phyloP scores from a whole-genome alignment of 2,113 vertebrate genomes.

The Cairina moschata region DNA sequence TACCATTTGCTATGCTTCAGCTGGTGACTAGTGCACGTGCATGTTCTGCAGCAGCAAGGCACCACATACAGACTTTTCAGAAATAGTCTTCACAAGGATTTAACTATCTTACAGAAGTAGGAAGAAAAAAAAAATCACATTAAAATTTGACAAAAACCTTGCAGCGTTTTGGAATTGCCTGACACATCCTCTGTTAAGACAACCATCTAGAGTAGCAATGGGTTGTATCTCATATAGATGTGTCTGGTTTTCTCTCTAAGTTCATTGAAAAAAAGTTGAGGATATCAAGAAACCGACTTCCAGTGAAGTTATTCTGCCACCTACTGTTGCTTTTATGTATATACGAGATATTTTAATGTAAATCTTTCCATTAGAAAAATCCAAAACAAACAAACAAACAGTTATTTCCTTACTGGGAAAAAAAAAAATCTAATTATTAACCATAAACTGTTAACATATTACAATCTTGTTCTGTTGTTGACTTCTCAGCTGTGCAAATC shows the following conservation, averaged over 20 bases:
- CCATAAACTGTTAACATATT: background rate
- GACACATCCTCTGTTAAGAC: slow-evolving; percentile 59
- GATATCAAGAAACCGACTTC: background rate
- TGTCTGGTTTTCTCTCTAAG: slow-evolving; percentile 40
- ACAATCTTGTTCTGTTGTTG: background rate
- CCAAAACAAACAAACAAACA: background rate
- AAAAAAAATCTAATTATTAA: background rate
- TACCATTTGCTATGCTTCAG: background rate
- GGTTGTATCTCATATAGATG: slow-evolving; percentile 28
- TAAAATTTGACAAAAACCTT: slow-evolving; percentile 46
- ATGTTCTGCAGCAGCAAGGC: background rate
- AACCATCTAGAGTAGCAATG: slow-evolving; percentile 40
- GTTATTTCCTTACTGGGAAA: background rate
- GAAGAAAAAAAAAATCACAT: background rate
- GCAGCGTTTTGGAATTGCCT: slow-evolving; percentile 54
- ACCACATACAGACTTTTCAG: background rate
- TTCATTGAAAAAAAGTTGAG: slow-evolving; percentile 6
- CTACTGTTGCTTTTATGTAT: slow-evolving; percentile 67
- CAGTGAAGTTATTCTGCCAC: slow-evolving; percentile 78
- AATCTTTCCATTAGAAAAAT: background rate
- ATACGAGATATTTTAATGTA: background rate
- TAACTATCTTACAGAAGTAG: background rate
- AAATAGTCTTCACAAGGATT: slow-evolving; percentile 5
- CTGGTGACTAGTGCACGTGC: background rate
- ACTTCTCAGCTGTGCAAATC: background rate